Base-by-base conservation (phyloP, 2,888 invertebrate species). In the Spilosoma lubricipeda region DNA sequence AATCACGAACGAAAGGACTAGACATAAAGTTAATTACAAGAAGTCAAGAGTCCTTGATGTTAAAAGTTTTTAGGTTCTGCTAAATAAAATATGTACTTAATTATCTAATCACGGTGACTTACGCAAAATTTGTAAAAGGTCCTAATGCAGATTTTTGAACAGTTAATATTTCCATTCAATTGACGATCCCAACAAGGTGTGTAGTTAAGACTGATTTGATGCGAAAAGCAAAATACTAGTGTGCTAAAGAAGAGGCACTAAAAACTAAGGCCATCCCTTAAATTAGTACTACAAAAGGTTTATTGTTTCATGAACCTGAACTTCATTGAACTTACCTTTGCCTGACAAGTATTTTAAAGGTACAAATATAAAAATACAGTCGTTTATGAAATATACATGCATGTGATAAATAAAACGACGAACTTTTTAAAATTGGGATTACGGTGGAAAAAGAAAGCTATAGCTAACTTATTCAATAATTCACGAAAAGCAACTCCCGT, bases 401-500 rank as follows among this genome's bases (percentile, higher is more conserved):
- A 27, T 27, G 13, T 27, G 56, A 56, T 56, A 3, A 56, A 56
- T 27, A 11, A 56, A 27, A 48, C 5, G 27, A 27, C 0, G 1
- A 59, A 15, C 4, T 27, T 59, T 27, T 59, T 27, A 59, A 23
- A 23, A 1, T n/a, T n/a, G 11, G 11, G 9, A n/a, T 13, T n/a
- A 9, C 27, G 13, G 3, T 15, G 13, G 27, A 27, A 59, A 59
- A 15, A 13, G 27, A 27, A 59, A 27, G 1, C 56, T 13, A 15
- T 27, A 27, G 13, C 59, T 59, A 27, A 67, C 33, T 67, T 67
- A 67, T 67, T 67, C n/a, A 45, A 68, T 45, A 23, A 33, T 33
- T 52, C 52, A 59, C 15, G 20, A 20, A 70, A 63, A 42, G 63
- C 23, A 70, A 20, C 42, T 20, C 27, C 73, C 65, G 76, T 77